Evolutionary conservation across 2,888 invertebrate genomes (phyloP).

Genomic region (Tupiocoris notatus): DNA sequence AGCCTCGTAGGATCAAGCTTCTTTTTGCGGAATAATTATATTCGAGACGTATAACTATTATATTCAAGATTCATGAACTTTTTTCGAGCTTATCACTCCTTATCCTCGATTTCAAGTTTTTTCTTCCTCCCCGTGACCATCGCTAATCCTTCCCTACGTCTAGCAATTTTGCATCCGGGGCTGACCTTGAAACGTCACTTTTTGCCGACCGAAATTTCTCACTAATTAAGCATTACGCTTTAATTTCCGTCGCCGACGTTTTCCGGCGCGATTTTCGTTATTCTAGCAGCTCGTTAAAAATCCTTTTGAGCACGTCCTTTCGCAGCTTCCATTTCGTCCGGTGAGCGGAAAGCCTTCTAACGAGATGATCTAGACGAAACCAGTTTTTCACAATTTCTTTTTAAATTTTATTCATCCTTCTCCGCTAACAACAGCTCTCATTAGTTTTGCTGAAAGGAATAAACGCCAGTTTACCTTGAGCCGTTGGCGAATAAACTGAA

Average conservation of each 20-base stretch:
- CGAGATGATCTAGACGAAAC: slow-evolving; percentile 29
- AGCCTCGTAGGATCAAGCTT: too few species aligned
- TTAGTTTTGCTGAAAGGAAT: slow-evolving; percentile 11
- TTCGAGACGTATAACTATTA: too few species aligned
- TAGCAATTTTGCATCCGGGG: too few species aligned
- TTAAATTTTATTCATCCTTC: background rate
- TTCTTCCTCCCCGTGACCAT: too few species aligned
- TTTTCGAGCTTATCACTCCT: too few species aligned
- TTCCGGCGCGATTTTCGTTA: slow-evolving; percentile 7
- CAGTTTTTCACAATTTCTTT: background rate
- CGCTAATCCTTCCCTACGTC: too few species aligned
- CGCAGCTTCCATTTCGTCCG: background rate
- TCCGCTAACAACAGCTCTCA: slow-evolving; percentile 25
- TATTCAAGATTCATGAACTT: too few species aligned
- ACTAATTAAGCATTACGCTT: background rate
- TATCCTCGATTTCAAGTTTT: too few species aligned
- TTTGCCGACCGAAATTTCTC: background rate
- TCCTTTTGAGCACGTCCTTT: slow-evolving; percentile 9
- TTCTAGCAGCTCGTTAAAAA: slow-evolving; percentile 31
- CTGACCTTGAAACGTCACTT: background rate
- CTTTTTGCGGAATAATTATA: too few species aligned
- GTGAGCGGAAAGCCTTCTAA: slow-evolving; percentile 18
- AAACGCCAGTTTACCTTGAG: background rate
- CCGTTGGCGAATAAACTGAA: background rate
- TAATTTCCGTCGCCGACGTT: background rate